Percentiles rank a stretch among this genome's conserved stretches.
These are phyloP conservation scores for Papilio xuthus DNA, from an alignment of 1,140 invertebrate genomes.

Conservation along the genomic window DNA sequence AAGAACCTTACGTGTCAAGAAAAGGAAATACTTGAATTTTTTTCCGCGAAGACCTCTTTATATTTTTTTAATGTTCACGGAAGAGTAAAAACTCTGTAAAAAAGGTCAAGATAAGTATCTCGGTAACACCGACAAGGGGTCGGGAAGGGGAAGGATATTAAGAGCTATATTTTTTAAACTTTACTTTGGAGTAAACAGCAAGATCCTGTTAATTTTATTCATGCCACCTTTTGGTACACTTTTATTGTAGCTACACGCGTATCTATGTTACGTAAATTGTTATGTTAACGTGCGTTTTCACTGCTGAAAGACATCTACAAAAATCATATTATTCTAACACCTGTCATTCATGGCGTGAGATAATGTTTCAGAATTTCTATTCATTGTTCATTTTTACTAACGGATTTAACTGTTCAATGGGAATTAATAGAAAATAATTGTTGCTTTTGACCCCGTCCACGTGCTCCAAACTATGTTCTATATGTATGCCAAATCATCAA, in stretches of 20 bases:
- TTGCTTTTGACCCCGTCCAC: too few species aligned
- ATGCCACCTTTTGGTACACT: background rate
- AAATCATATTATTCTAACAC: too few species aligned
- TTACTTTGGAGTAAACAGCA: conserved; percentile 18
- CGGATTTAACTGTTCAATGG: too few species aligned
- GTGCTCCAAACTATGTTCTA: too few species aligned
- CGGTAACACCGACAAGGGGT: conserved; percentile 41
- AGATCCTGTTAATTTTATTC: conserved; percentile 34
- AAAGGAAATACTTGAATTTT: conserved; percentile 49
- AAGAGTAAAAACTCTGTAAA: conserved; percentile 43
- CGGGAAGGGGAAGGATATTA: conserved; percentile 23
- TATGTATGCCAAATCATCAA: too few species aligned
- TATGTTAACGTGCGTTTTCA: background rate
- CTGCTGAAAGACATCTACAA: too few species aligned
- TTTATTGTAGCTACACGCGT: background rate
- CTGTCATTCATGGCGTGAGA: too few species aligned
- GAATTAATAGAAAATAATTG: too few species aligned
- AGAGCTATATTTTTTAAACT: conserved; percentile 34
- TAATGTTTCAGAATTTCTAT: too few species aligned
- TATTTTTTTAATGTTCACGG: conserved; percentile 61
- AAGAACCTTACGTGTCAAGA: background rate
- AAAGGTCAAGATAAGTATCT: conserved; percentile 57
- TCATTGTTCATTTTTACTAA: too few species aligned
- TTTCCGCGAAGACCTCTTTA: conserved; percentile 55
- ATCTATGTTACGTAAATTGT: background rate